phyloP scores from a whole-genome alignment of 1,140 invertebrate species.

The Drosophila kurseongensis region DNA sequence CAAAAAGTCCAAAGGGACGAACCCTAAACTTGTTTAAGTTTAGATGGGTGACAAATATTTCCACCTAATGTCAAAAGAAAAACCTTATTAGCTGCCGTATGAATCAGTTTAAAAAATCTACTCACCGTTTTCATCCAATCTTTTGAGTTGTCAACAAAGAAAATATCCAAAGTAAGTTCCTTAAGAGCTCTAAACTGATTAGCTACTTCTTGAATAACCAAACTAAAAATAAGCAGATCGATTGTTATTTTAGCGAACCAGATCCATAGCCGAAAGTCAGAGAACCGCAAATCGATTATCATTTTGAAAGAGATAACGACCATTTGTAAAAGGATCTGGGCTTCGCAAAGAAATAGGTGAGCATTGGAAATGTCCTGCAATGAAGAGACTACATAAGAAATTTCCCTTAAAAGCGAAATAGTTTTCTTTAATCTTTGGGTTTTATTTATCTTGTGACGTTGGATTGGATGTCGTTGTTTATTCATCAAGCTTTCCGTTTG shows the following conservation, averaged over 20 bases:
- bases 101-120: neutral
- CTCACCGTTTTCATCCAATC: constrained; percentile 1
- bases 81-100: neutral
- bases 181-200: neutral
- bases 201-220: neutral
- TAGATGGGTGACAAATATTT: neutral
- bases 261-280: neutral
- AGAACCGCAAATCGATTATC: neutral
- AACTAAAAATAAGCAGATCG: neutral
- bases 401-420: constrained; percentile 36
- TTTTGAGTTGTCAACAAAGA: neutral
- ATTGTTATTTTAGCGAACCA: neutral
- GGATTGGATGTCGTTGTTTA: neutral
- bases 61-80: neutral
- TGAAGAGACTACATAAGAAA: constrained; percentile 1
- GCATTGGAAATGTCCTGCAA: constrained; percentile 14
- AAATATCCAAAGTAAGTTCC: neutral
- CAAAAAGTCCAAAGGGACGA: neutral
- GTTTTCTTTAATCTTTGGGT: constrained; percentile 15
- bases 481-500: neutral
- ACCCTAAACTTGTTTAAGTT: neutral
- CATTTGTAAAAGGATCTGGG: neutral
- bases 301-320: neutral
- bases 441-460: neutral
- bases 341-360: neutral